Base-by-base conservation (phyloP, 35 echinoderm and acorn worm genomes). In the Chiridota heheva region DNA sequence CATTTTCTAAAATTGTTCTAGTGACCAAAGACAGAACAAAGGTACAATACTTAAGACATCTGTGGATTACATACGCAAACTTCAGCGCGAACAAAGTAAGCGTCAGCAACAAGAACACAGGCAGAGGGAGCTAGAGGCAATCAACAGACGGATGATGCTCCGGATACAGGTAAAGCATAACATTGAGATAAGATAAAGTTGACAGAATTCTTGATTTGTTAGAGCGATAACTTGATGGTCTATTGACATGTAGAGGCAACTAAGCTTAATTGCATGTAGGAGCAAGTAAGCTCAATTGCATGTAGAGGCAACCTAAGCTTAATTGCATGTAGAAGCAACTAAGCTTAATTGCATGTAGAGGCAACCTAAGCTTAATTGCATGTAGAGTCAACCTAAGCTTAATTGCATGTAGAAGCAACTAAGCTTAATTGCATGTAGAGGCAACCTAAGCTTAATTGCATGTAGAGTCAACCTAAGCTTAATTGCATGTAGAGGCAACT, bases 41-140 rank as follows among this genome's bases (percentile, higher is more conserved):
- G 94, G 94, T 17, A 97, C 89, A 33, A 97, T 97, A 37, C 58
- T 97, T 28, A 97, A 91, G 65, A 82, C 78, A 22, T 97, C 94
- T 1, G 94, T 97, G 45, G 94, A 97, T 46, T 97, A 97, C 84
- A 97, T 97, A 77, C 76, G 73, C n/a, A 91, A 84, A 78, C 72
- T 97, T 39, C 88, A 91, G 72, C 81, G 86, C 8, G 89, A 97
- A 13, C 77, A 87, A 25, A 44, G 65, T 1, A 76, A 76, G 15
- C 70, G 49, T 40, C 79, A 84, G 56, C 46, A 83, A 20, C 63
- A 69, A 46, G 89, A 87, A 60, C 70, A 76, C 6, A 76, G 64
- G 41, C 88, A 87, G 31, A 97, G 70, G 40, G 70, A 87, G 51
- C 80, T 97, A 26, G 77, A 91, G 64, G 64, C 66, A 13, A 66